phyloP scores from a whole-genome alignment of 2,888 invertebrate species.

The Leptogaster cylindrica region DNA sequence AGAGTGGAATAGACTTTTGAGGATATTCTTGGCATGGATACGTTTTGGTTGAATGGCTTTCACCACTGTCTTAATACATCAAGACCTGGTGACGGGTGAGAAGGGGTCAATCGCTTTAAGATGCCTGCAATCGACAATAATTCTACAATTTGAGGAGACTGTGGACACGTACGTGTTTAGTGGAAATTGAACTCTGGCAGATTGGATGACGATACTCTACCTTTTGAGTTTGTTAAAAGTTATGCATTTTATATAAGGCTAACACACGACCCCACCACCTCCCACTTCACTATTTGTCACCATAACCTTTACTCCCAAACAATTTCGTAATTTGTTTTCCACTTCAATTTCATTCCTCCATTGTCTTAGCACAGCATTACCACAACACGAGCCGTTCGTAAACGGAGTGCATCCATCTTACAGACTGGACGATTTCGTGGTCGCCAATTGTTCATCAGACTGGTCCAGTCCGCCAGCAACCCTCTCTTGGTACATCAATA shows the following conservation, averaged over 20 bases:
- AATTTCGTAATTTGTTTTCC: not conserved
- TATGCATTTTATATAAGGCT: slow-evolving; percentile 1
- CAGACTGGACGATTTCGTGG: slow-evolving; percentile 56
- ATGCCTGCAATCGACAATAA: slow-evolving; percentile 42
- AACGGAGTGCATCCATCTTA: slow-evolving; percentile 56
- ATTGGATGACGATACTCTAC: not conserved
- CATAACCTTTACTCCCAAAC: not conserved
- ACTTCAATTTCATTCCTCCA: not conserved
- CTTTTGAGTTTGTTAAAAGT: not conserved
- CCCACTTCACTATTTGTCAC: no score
- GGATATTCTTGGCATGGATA: not conserved
- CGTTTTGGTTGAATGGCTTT: not conserved
- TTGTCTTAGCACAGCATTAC: slow-evolving; percentile 52
- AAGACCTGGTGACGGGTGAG: slow-evolving; percentile 40
- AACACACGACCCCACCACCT: not conserved
- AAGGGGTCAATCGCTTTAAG: no score
- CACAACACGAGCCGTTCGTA: slow-evolving; percentile 58
- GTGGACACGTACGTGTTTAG: not conserved
- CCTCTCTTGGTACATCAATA: slow-evolving; percentile 58
- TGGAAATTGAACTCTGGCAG: not conserved
- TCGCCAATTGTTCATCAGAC: slow-evolving; percentile 58
- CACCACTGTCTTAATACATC: not conserved
- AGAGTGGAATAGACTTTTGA: not conserved
- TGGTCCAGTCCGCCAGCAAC: slow-evolving; percentile 56
- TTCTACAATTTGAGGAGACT: slow-evolving; percentile 14